Base-by-base conservation (phyloP, 2,113 vertebrate genomes). In the Gopherus flavomarginatus region DNA sequence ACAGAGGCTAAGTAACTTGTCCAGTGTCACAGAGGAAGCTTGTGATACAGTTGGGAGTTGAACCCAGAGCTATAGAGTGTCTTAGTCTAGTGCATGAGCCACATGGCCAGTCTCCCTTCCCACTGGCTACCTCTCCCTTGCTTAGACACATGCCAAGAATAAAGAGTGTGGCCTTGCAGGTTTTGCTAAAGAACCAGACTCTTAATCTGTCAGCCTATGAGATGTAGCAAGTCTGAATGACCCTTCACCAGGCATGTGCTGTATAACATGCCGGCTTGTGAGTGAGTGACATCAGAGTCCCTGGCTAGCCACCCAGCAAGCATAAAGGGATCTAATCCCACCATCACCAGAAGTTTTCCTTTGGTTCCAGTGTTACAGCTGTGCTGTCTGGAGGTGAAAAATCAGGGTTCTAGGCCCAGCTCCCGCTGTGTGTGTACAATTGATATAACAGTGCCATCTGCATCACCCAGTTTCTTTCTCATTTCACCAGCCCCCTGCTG, bases 381-480 rank as follows among this genome's bases (percentile, higher is more conserved):
- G 27, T 62, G 82, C 10, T 19, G 8, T 14, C 29, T 56, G 53
- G 38, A 57, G 53, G 54, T 47, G 81, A 62, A 62, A 62, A 31
- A 84, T 7, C 44, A 49, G 44, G 4, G 11, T 47, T 82, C 52
- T 26, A 31, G 17, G 31, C 27, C 16, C 11, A 19, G 3, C 14
- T 31, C 47, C 82, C 12, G 42, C 27, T 47, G 9, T 35, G 4
- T 44, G 3, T 11, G 6, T 24, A 19, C 44, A 35, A 31, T 84
- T 49, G 11, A 84, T 84, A 22, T 49, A 62, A 80, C 5, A 52
- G 4, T 22, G 10, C 1, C 16, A 22, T 11, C 27, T 0, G 0
- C 12, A 86, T 44, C 38, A 49, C 22, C 5, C 38, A 35, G 11
- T 14, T 17, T 42, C n/a, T 29, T 69, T 72, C 27, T n/a, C 35